A percentile compares a stretch with the other conserved stretches of the same genome.
phyloP scores from a whole-genome alignment of 2,888 invertebrate genomes.

The Synergus gifuensis region DNA sequence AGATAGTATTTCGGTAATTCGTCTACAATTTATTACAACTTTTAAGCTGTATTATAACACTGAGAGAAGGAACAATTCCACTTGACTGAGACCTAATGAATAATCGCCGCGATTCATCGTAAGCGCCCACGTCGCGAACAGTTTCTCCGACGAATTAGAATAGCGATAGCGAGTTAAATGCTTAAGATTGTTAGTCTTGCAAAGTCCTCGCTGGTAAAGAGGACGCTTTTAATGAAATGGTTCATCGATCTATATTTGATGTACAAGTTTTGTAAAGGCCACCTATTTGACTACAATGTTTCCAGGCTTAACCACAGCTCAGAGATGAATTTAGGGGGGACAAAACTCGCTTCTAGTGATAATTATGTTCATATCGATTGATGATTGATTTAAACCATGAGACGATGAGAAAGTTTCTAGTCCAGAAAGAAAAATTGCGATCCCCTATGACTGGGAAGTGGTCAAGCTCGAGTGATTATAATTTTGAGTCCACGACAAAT shows the following conservation, averaged over 20 bases:
- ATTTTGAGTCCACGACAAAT: slow-evolving; percentile 13
- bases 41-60: slow-evolving; percentile 28
- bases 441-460: slow-evolving; percentile 17
- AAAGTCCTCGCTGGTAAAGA: slow-evolving; percentile 20
- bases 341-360: slow-evolving; percentile 6
- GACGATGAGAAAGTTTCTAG: slow-evolving; percentile 26
- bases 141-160: slow-evolving; percentile 9
- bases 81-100: slow-evolving; percentile 37
- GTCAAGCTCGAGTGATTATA: slow-evolving; percentile 18
- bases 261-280: slow-evolving; percentile 22
- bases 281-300: not conserved
- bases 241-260: slow-evolving; percentile 12
- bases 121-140: slow-evolving; percentile 14
- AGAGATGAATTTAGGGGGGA: not conserved
- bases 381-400: slow-evolving; percentile 16
- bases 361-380: slow-evolving; percentile 22
- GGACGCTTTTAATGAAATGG: slow-evolving; percentile 8
- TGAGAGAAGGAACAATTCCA: slow-evolving; percentile 18
- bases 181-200: slow-evolving; percentile 5
- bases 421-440: not conserved
- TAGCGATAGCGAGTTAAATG: slow-evolving; percentile 19
- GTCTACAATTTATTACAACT: slow-evolving; percentile 14
- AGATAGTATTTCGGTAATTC: slow-evolving; percentile 15
- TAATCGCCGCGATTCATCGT: slow-evolving; percentile 31
- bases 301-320: slow-evolving; percentile 17